Evolutionary conservation across 2,888 invertebrate species (phyloP), one percentile per base, ranked within the genome.

Genomic region (Agrochola lychnidis): DNA sequence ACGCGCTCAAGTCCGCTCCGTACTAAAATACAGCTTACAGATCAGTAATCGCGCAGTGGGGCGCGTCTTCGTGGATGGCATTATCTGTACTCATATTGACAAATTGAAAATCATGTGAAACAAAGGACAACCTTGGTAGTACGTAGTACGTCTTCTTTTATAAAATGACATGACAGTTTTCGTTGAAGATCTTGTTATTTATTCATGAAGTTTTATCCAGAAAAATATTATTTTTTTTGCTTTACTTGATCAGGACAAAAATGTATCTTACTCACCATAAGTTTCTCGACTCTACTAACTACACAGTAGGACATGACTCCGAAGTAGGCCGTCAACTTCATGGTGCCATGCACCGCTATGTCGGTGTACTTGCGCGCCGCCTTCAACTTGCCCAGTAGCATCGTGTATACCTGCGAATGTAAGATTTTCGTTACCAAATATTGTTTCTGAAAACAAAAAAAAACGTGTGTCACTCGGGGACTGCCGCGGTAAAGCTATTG

Each of bases 281-380:
- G 97, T 95, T 99, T 99, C 95, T 99, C 99, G 78, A 98, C 98
- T 91, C 98, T 98, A 71, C 99, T 98, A 89, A 99, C 97, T 90
- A 99, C 98, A 94, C 99, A 99, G 92, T 99, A 99, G 72, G 98
- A 98, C 97, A 99, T 97, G 76, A 99, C 97, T 70, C 99, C 98
- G 95, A 99, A 99, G 95, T 99, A 99, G 14, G 99, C 98, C 53
- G 99, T 99, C 79, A 99, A 97, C 94, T 99, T 99, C 95, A 98
- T 98, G 3, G 99, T 98, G 75, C 99, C 99, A 92, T 99, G 99
- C 14, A 98, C 97, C 70, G 98, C 98, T 89, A 98, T 98, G 90
- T 99, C 99, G 0, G 98, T 98, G 93, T 99, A 99, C 88, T 98
- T 98, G 88, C 98, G 98, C 1, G 99, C 99, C 19, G 98, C 97